Conservation (phyloP, 2,888 invertebrate genomes). For the Leucozona laternaria region DNA sequence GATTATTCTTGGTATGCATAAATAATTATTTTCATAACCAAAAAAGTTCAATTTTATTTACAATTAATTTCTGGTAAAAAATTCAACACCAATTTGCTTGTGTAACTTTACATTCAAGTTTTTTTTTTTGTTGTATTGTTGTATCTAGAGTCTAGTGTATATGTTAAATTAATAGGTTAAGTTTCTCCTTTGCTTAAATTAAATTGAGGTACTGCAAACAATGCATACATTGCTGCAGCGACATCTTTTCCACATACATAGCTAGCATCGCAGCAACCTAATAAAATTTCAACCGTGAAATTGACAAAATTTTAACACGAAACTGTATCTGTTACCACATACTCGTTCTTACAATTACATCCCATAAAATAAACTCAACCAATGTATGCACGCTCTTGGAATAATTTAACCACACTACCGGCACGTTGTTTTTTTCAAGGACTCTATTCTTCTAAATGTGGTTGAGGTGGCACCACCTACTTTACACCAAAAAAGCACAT, state of each 20-base stretch:
- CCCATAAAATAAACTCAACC: not conserved
- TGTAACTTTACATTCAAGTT: not conserved
- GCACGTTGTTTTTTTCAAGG: slow-evolving; percentile 29
- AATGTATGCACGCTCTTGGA: slow-evolving; percentile 15
- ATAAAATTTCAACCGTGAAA: slow-evolving; percentile 25
- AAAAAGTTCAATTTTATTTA: not conserved
- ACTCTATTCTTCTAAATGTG: slow-evolving; percentile 12
- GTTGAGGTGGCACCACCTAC: not conserved
- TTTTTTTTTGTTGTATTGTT: no score
- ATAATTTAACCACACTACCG: slow-evolving; percentile 40
- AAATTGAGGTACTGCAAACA: slow-evolving; percentile 3
- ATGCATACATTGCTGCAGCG: slow-evolving; percentile 5
- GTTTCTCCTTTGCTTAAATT: not conserved
- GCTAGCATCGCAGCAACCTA: not conserved
- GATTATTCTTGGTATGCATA: no score
- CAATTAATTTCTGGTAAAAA: not conserved
- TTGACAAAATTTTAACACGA: slow-evolving; percentile 11
- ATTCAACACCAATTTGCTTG: not conserved
- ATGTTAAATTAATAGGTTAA: not conserved
- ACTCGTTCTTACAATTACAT: slow-evolving; percentile 19
- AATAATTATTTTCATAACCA: not conserved
- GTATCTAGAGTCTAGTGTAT: not conserved
- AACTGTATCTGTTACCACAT: slow-evolving; percentile 1
- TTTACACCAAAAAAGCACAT: slow-evolving; percentile 23
- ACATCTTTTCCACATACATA: not conserved